Conservation (phyloP, 1,140 invertebrate species). For the Drosophila pseudoobscura region DNA sequence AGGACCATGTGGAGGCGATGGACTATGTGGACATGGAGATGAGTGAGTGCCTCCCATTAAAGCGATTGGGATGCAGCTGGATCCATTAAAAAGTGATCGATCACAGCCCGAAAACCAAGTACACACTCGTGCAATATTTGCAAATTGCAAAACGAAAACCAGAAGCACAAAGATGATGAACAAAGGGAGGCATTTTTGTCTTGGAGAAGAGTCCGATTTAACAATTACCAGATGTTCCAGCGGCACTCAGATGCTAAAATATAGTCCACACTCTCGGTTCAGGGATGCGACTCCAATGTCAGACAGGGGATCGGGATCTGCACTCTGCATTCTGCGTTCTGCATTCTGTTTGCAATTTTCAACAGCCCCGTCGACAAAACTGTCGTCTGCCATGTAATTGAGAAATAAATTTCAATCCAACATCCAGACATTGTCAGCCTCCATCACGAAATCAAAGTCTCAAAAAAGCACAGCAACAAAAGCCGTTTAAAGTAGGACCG, state of each 20-base stretch:
- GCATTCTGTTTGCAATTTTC: conserved; percentile 27
- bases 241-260: conserved; percentile 33
- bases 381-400: conserved; percentile 75
- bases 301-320: conserved; percentile 23
- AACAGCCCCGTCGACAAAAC: conserved; percentile 46
- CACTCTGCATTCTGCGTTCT: background rate
- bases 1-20: conserved; percentile 11
- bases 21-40: conserved; percentile 73
- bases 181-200: conserved; percentile 73
- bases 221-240: conserved; percentile 76
- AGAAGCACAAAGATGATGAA: conserved; percentile 50
- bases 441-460: conserved; percentile 52
- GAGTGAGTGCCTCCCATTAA: conserved; percentile 54
- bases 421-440: conserved; percentile 9
- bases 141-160: conserved; percentile 48
- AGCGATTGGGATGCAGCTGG: conserved; percentile 25
- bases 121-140: conserved; percentile 24
- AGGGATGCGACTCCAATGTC: conserved; percentile 46
- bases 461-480: conserved; percentile 43
- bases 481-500: conserved; percentile 31
- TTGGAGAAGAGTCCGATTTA: conserved; percentile 52
- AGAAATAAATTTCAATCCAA: conserved; percentile 66
- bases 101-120: conserved; percentile 47
- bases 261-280: conserved; percentile 31
- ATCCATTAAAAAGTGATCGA: conserved; percentile 76